Base-by-base conservation (phyloP, 2,888 invertebrate genomes). In the Lochmaea capreae region DNA sequence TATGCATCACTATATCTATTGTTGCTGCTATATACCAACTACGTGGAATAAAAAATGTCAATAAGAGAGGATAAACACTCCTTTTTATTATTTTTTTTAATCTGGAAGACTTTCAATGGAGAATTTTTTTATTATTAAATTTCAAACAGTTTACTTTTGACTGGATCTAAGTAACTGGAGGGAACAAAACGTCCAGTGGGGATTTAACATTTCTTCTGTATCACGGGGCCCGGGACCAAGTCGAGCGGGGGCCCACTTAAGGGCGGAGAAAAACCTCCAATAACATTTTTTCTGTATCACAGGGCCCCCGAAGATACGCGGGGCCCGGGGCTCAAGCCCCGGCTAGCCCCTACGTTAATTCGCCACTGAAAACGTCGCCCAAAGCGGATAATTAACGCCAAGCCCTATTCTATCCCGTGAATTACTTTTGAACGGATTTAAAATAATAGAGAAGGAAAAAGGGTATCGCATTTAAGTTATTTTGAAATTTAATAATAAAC, bases 21-120 rank as follows among this genome's bases (percentile, higher is more conserved):
- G 26, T 33, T 33, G 26, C 26, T 33, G 10, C 10, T 57, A 16
- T 16, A 5, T 62, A 62, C 22, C 14, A 43, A 62, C 43, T 16
- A 42, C 14, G 18, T 62, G 43, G 62, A 62, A 62, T 62, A 16
- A 16, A 42, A 42, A 16, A 62, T 62, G 62, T 62, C 42, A 18
- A 62, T 62, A 52, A 46, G 69, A 71, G 70, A 71, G 70, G 63
- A 65, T 54, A 71, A 65, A 57, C 54, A 71, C 70, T 57, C 65
- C 58, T 58, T 43, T 58, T 46, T 49, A 33, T 33, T n/a, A n/a
- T n/a, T n/a, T n/a, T 33, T 46, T n/a, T 26, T 11, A 49, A 12
- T 39, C 26, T 58, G 70, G 70, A 71, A 71, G 70, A 71, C 70
- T 26, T 22, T 14, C 1, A 33, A 59, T 33, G 59, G 59, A 59